These are phyloP conservation scores for Xanthia togata DNA, from an alignment of 2,888 invertebrate genomes.

Conservation along the genomic window DNA sequence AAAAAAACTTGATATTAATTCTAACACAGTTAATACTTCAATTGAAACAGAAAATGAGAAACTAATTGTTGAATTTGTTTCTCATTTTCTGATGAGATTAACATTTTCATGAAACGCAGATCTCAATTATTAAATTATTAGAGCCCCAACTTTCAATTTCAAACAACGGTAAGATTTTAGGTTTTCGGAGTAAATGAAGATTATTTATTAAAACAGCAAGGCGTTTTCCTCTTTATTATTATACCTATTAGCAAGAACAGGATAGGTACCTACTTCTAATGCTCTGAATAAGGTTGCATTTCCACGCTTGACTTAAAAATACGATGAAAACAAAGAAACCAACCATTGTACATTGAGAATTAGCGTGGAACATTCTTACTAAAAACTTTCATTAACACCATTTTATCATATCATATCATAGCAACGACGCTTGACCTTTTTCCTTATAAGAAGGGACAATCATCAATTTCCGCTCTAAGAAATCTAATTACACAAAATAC, in stretches of 20 bases:
- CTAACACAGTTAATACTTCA: constrained; percentile 5
- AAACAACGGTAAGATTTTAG: constrained; percentile 24
- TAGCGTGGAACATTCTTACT: no score
- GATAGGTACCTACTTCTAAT: no score
- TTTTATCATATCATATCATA: background rate
- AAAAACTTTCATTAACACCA: no score
- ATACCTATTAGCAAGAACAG: background rate
- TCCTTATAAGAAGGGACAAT: background rate
- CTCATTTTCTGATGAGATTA: background rate
- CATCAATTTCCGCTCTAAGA: background rate
- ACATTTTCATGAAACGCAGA: constrained; percentile 22
- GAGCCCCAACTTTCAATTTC: constrained; percentile 27
- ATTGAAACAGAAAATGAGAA: constrained; percentile 33
- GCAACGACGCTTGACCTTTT: background rate
- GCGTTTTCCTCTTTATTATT: background rate
- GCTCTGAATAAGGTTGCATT: no score
- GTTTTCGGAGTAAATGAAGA: constrained; percentile 22
- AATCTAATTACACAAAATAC: background rate
- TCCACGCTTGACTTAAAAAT: background rate
- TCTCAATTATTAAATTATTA: constrained; percentile 38
- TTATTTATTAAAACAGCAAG: background rate
- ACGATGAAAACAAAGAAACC: background rate
- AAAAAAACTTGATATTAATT: constrained; percentile 1
- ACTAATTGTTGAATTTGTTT: constrained; percentile 8
- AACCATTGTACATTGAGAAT: background rate